Conservation (phyloP, 2,113 vertebrate species). For the Amphiprion ocellaris region DNA sequence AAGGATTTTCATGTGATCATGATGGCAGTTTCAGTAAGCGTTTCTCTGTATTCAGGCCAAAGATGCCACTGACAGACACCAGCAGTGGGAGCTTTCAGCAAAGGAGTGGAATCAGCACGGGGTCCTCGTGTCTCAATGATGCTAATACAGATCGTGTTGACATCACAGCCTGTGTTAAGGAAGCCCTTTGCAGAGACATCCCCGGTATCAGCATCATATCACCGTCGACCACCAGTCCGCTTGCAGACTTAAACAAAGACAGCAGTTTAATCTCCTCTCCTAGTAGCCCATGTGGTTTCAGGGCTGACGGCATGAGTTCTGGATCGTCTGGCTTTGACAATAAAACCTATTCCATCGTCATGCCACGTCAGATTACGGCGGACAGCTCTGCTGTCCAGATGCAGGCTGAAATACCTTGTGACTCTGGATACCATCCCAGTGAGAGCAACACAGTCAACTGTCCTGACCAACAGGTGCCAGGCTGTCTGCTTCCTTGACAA, state of each 20-base stretch:
- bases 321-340: slow-evolving; percentile 59
- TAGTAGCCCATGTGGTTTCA: no score
- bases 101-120: slow-evolving; percentile 48
- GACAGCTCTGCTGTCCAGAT: not conserved
- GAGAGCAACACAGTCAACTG: not conserved
- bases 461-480: slow-evolving; percentile 10
- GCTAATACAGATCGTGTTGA: slow-evolving; percentile 43
- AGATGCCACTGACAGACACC: not conserved
- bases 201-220: slow-evolving; percentile 24
- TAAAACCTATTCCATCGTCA: slow-evolving; percentile 54
- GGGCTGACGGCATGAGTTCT: slow-evolving; percentile 10
- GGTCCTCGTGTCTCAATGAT: slow-evolving; percentile 59
- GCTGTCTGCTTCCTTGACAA: not conserved
- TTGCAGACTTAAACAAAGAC: not conserved
- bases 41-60: slow-evolving; percentile 61
- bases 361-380: not conserved
- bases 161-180: slow-evolving; percentile 1
- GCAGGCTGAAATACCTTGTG: not conserved
- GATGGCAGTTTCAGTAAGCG: not conserved
- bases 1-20: not conserved
- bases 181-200: slow-evolving; percentile 32
- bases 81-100: slow-evolving; percentile 37
- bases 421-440: slow-evolving; percentile 16
- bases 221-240: not conserved
- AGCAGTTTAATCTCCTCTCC: not conserved